Evolutionary conservation across 2,113 vertebrate species (phyloP), one percentile per base, ranked within the genome.

Genomic region (Myotis brandtii): DNA sequence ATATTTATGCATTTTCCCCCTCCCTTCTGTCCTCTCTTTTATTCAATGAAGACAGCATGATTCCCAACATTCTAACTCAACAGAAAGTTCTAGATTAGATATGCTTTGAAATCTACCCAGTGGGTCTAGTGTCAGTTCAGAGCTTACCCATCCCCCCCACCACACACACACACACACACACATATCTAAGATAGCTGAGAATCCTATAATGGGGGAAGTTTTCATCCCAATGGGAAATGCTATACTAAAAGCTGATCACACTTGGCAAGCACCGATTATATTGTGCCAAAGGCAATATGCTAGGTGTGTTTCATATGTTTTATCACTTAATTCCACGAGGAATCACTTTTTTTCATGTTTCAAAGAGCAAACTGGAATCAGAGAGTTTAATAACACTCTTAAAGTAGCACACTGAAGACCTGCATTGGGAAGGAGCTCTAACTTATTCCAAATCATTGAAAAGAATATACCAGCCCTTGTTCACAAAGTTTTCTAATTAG

Each of bases 401-500:
- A 89, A 86, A 86, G 59, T 59, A 80, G 32, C 21, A 43, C 27
- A 43, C 6, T 25, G 40, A 40, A n/a, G 32, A 70, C 34, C 27
- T 56, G 73, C 70, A 76, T 82, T 69, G 52, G 66, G 84, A 73
- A 92, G 34, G 43, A 48, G 43, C 54, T 96, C 48, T 89, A 81
- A 62, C 32, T 64, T 89, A 52, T 52, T 77, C 43, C 34, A 94
- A 48, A 66, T 86, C 66, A 12, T 80, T 69, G 14, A 30, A 50
- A 89, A 92, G 18, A 54, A 30, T 48, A 46, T 27, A 54, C 12
- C 3, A 69, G 20, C 30, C 27, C 34, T 67, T 23, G 21, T 80
- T 73, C 40, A 40, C 8, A 27, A 32, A n/a, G 54, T 21, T 67
- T 30, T 81, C 59, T 54, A 90, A 76, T 62, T 56, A 80, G 73